Conservation (phyloP, 2,113 vertebrate genomes). For the Danionella cerebrum region DNA sequence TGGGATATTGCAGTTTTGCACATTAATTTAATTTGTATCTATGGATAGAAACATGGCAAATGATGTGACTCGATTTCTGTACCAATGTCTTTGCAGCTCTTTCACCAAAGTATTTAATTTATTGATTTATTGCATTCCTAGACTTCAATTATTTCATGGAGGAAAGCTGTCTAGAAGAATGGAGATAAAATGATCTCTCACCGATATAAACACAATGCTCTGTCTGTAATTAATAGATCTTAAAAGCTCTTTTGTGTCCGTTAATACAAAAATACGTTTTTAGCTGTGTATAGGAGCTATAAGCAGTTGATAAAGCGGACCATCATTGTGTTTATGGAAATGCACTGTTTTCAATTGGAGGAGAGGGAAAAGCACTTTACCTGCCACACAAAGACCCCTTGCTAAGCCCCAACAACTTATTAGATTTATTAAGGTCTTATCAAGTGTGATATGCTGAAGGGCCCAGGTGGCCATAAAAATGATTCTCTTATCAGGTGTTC, state of each 20-base stretch:
- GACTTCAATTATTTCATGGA: background rate
- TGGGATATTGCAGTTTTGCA: too few species aligned
- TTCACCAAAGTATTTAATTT: too few species aligned
- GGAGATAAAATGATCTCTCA: background rate
- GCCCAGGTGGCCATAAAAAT: conserved; percentile 62
- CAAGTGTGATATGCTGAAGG: conserved; percentile 60
- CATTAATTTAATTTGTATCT: too few species aligned
- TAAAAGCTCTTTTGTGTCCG: background rate
- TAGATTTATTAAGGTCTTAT: conserved; percentile 64
- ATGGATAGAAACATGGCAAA: too few species aligned
- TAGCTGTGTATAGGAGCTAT: background rate
- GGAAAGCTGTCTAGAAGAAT: background rate
- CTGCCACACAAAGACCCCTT: conserved; percentile 47
- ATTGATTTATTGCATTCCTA: too few species aligned
- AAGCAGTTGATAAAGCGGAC: conserved; percentile 29
- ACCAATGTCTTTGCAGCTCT: too few species aligned
- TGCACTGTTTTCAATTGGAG: conserved; percentile 41
- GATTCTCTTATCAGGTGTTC: conserved; percentile 68
- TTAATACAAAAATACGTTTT: conserved; percentile 20
- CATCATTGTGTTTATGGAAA: conserved; percentile 45
- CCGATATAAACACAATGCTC: background rate
- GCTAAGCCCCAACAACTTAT: conserved; percentile 56
- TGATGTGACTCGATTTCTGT: too few species aligned
- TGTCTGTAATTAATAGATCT: background rate
- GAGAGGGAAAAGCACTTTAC: conserved; percentile 32